A percentile compares a stretch with the other conserved stretches of the same genome.
These are phyloP conservation scores for Glomeris maerens DNA, from an alignment of 1,140 invertebrate genomes.

Conservation along the genomic window DNA sequence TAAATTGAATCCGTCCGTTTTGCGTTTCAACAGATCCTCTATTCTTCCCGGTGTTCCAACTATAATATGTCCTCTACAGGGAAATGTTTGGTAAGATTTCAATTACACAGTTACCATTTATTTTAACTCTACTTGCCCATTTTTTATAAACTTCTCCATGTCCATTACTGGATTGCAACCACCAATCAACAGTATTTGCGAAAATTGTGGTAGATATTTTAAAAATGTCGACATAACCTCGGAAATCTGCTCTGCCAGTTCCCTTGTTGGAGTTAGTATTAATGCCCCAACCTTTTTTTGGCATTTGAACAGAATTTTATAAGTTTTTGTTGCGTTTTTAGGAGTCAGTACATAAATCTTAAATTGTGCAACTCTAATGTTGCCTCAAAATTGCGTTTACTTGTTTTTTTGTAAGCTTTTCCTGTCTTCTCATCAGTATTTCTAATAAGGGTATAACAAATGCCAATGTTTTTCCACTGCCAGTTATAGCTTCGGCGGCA, in stretches of 20 bases:
- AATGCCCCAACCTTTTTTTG: conserved; percentile 52
- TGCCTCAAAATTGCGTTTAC: too few relatives aligned
- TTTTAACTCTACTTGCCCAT: conserved; percentile 36
- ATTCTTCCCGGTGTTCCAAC: conserved; percentile 83
- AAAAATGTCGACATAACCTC: conserved; percentile 54
- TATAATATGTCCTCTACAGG: conserved; percentile 54
- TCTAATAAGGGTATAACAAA: conserved; percentile 84
- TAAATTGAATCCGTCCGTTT: conserved; percentile 43
- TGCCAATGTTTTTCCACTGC: conserved; percentile 90
- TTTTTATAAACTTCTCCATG: conserved; percentile 45
- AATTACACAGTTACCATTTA: conserved; percentile 8
- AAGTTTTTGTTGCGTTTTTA: neutral
- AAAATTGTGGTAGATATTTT: conserved; percentile 31
- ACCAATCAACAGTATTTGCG: conserved; percentile 54
- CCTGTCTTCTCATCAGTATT: conserved; percentile 49
- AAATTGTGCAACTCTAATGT: too few relatives aligned
- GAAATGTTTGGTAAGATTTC: conserved; percentile 8
- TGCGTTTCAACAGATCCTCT: conserved; percentile 64
- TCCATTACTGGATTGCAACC: conserved; percentile 56
- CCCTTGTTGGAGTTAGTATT: conserved; percentile 83
- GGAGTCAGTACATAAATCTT: neutral
- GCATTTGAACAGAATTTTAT: neutral
- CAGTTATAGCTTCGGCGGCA: conserved; percentile 90
- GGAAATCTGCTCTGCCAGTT: conserved; percentile 76
- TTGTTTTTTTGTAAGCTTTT: too few relatives aligned